Evolutionary conservation across 2,113 vertebrate species (phyloP), one percentile per base, ranked within the genome.

Genomic region (Heteronetta atricapilla): DNA sequence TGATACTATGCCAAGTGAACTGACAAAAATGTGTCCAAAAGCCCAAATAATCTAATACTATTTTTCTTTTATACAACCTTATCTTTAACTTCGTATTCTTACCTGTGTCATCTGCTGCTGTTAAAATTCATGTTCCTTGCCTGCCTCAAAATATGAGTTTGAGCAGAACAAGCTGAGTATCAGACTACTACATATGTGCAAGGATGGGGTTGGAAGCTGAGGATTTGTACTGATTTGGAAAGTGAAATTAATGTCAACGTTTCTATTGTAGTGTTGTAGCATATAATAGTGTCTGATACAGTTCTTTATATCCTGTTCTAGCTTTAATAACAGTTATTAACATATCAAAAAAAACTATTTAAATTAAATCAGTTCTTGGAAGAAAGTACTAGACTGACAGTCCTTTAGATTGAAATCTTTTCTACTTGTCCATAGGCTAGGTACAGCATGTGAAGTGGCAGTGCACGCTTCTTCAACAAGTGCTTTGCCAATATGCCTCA

Each of bases 341-440:
- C 90, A 80, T 86, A 70, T 50, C 29, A 63, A 8, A 55, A 46
- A 63, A 59, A 78, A 7, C 33, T 59, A 10, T 80, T 92, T 82
- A 82, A 95, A 93, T 95, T 44, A 89, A 95, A 92, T 96, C 94
- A 93, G 66, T 97, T 96, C 73, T 96, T 96, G 90, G 90, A 95
- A 91, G 93, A 89, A 96, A 46, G 38, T 97, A 42, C 82, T 92
- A 95, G 95, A 56, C 63, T 97, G 90, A 89, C 76, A 94, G 86
- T 92, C 83, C 92, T 97, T 90, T 87, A 98, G 94, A 96, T 93
- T 96, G 91, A 97, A 96, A 96, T 97, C 85, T 97, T 95, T 96
- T 97, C 91, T 97, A 92, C 96, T 96, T 97, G 64, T 97, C 94
- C 82, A 42, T 93, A 97, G 94, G 96, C 95, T 97, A 97, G 95